A percentile compares a stretch with the other conserved stretches of the same genome.
phyloP scores from a whole-genome alignment of 2,888 invertebrate genomes.

The Slavum lentiscoides region DNA sequence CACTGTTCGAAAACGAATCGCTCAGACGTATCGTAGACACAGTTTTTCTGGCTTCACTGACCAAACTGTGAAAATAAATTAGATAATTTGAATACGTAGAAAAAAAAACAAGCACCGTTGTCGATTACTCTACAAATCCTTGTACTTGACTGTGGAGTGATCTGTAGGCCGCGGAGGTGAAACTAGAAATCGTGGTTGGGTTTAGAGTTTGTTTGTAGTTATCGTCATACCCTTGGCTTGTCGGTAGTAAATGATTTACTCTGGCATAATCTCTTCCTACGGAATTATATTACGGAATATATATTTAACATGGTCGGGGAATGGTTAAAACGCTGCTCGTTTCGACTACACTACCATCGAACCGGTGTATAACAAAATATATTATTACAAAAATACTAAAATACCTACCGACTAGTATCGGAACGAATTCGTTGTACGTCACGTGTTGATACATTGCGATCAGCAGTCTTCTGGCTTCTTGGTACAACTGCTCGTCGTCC shows the following conservation, averaged over 20 bases:
- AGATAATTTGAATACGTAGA: neutral
- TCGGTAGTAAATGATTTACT: conserved; percentile 44
- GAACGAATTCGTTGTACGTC: conserved; percentile 77
- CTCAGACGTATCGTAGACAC: conserved; percentile 9
- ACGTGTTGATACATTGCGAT: conserved; percentile 78
- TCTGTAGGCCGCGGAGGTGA: conserved; percentile 72
- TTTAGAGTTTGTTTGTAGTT: conserved; percentile 69
- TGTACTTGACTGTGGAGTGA: conserved; percentile 67
- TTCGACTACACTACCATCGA: too few relatives aligned
- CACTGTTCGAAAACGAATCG: conserved; percentile 11
- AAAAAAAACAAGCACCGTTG: neutral
- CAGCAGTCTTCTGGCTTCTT: conserved; percentile 72
- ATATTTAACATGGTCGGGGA: too few relatives aligned
- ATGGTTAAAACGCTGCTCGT: too few relatives aligned
- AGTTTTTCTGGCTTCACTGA: conserved; percentile 6
- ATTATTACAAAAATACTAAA: neutral
- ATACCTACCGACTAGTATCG: conserved; percentile 69
- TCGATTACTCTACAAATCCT: conserved; percentile 25
- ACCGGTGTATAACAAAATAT: too few relatives aligned
- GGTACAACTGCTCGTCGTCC: conserved; percentile 72
- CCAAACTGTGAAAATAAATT: conserved; percentile 14
- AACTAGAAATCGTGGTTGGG: conserved; percentile 69
- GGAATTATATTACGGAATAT: neutral
- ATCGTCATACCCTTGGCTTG: conserved; percentile 63
- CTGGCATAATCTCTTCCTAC: conserved; percentile 41